Base-by-base conservation (phyloP, 2,797 vertebrate species). In the Yasuhikotakia modesta region DNA sequence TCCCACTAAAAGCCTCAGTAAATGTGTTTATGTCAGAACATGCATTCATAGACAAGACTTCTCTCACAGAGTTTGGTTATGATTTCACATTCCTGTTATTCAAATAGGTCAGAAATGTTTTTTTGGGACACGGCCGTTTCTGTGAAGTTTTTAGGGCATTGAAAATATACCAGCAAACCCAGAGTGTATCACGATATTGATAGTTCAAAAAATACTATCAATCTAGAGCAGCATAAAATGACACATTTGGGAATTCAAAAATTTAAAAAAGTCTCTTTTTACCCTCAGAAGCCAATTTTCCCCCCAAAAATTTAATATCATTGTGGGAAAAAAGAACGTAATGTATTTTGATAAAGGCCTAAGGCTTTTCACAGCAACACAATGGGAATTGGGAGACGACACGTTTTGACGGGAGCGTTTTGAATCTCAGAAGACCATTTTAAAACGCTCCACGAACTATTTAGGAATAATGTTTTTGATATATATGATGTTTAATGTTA, bases 71-170 rank as follows among this genome's bases (percentile, higher is more conserved):
- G 66, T 39, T 12, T 52, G 48, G 55, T 11, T 52, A 55, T 46
- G 70, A 45, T 24, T 43, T 73, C 27, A 52, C 30, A 32, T 50
- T 45, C 24, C 50, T 70, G 19, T 60, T 67, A 39, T 52, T 78
- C 24, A 77, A 81, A 73, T 81, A 63, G 74, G 79, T 77, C 74
- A 73, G 32, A 21, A 52, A 30, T 65, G 35, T 63, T 73, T 77
- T 76, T 77, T 70, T 50, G 57, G 50, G 67, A 70, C 69, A 60
- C 27, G 22, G 19, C 7, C 39, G 43, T 50, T 53, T 27, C n/a
- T 46, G 13, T 46, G 72, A 57, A 55, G 65, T 55, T 67, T 80
- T 80, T 75, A 70, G 66, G 60, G 66, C 66, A 63, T 79, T 66
- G 68, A 35, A 55, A 65, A 55, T 72, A 55, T 55, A 71, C 65